A percentile compares a stretch with the other conserved stretches of the same genome.
Conservation (phyloP, 2,797 vertebrate species). For the Agapornis canus region DNA sequence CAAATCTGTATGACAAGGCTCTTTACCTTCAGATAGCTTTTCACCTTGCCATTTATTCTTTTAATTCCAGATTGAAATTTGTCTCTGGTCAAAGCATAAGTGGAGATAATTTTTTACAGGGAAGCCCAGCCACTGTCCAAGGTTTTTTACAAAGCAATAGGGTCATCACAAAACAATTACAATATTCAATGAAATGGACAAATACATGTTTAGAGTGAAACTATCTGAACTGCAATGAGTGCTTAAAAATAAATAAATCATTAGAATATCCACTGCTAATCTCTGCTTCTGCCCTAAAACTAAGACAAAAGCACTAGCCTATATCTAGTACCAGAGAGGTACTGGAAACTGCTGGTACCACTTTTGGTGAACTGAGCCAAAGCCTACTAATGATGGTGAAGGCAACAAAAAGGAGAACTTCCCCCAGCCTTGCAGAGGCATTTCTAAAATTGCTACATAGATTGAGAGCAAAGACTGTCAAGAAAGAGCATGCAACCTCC, state of each 20-base stretch:
- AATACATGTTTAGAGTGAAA: not conserved
- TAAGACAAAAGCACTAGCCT: not conserved
- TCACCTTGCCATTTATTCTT: conserved; percentile 13
- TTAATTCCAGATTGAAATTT: conserved; percentile 24
- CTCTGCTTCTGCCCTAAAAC: not conserved
- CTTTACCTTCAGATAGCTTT: not conserved
- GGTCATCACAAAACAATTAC: not conserved
- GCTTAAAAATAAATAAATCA: not conserved
- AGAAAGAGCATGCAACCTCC: not conserved
- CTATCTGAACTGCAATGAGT: not conserved
- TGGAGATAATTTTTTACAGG: not conserved
- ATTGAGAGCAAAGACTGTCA: not conserved
- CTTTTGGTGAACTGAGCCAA: not conserved
- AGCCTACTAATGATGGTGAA: not conserved
- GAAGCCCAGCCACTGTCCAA: not conserved
- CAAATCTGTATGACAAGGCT: conserved; percentile 32
- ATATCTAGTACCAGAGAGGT: not conserved
- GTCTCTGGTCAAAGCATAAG: not conserved
- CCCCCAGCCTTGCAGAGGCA: not conserved
- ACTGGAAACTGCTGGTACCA: not conserved
- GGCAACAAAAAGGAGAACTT: not conserved
- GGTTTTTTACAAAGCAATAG: not conserved
- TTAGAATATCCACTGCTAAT: not conserved
- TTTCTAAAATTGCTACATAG: not conserved
- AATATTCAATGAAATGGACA: not conserved